Conservation (phyloP, 2,113 vertebrate genomes). For the Barnardius zonarius region DNA sequence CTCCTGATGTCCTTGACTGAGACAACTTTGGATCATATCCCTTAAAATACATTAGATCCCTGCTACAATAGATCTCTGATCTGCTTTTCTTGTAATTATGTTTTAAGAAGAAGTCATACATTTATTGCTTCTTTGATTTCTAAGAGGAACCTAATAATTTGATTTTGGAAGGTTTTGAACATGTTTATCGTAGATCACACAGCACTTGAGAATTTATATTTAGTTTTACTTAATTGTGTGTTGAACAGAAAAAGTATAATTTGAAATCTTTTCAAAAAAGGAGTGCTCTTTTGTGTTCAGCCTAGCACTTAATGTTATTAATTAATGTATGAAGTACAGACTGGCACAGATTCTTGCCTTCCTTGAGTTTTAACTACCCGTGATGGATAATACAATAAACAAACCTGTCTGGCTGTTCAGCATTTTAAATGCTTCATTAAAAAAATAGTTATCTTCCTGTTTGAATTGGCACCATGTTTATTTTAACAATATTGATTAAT, state of each 20-base stretch:
- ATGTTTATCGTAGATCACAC: not conserved
- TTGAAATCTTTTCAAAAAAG: not conserved
- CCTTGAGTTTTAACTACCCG: not conserved
- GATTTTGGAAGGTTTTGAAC: not conserved
- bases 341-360: not conserved
- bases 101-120: not conserved
- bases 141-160: not conserved
- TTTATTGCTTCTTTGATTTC: not conserved
- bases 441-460: not conserved
- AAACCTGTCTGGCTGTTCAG: not conserved
- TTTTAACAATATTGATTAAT: slow-evolving; percentile 43
- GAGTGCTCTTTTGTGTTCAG: not conserved
- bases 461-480: slow-evolving; percentile 5
- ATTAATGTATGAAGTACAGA: not conserved
- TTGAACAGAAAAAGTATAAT: not conserved
- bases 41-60: not conserved
- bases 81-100: not conserved
- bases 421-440: slow-evolving; percentile 24
- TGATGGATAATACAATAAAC: not conserved
- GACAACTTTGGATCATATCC: not conserved
- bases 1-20: not conserved
- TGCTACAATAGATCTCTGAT: not conserved
- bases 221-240: not conserved
- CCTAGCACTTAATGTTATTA: not conserved
- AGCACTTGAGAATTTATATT: not conserved